Evolutionary conservation across 2,888 invertebrate species (phyloP).

Genomic region (Drosophila putrida): DNA sequence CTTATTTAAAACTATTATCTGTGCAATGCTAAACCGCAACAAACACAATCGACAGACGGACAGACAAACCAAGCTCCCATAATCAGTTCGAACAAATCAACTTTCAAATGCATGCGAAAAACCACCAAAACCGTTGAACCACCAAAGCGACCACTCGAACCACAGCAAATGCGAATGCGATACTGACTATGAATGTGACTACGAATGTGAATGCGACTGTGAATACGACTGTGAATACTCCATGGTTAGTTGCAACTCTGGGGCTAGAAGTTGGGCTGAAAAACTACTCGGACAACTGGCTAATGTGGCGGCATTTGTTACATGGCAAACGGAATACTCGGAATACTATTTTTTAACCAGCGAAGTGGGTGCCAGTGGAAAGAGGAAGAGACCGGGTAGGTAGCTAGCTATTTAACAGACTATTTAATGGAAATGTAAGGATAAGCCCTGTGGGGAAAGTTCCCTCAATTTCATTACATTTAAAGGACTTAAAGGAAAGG

Average conservation of each 20-base stretch:
- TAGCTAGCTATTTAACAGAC: background rate
- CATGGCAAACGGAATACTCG: conserved; percentile 13
- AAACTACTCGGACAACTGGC: conserved; percentile 28
- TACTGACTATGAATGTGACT: conserved; percentile 1
- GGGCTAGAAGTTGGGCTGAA: conserved; percentile 6
- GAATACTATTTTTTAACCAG: conserved; percentile 1
- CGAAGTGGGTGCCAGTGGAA: background rate
- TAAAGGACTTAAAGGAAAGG: background rate
- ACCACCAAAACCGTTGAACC: conserved; percentile 49
- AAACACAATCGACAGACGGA: conserved; percentile 37
- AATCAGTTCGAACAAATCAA: conserved; percentile 77
- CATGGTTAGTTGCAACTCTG: conserved; percentile 20
- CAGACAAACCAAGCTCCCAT: conserved; percentile 46
- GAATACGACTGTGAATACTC: conserved; percentile 16
- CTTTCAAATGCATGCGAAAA: conserved; percentile 64
- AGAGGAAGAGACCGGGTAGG: background rate
- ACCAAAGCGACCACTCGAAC: conserved; percentile 46
- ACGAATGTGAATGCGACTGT: conserved; percentile 10
- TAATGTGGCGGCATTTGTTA: conserved; percentile 67
- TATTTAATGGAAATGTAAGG: background rate
- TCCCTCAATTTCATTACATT: background rate
- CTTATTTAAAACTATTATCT: conserved; percentile 75
- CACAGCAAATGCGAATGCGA: conserved; percentile 37
- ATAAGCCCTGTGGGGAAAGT: background rate
- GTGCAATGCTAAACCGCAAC: conserved; percentile 50